Evolutionary conservation across 2,888 invertebrate genomes (phyloP).

Genomic region (Cloeon dipterum): DNA sequence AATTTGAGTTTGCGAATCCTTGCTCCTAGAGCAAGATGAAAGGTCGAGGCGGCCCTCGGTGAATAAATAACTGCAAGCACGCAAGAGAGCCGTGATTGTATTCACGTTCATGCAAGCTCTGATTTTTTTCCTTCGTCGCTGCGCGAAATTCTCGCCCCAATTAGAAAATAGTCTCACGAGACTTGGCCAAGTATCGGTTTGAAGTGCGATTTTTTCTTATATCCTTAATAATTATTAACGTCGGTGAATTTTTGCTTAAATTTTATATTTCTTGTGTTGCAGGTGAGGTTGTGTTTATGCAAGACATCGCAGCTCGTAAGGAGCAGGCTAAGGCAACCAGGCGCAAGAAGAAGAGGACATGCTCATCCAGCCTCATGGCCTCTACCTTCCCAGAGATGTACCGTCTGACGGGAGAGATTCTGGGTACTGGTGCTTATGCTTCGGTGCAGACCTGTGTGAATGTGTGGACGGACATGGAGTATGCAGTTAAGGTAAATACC

Average conservation of each 20-base stretch:
- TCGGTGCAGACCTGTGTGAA: slow-evolving; percentile 86
- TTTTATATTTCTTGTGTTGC: neutral
- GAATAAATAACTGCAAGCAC: too few species aligned
- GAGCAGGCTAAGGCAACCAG: slow-evolving; percentile 73
- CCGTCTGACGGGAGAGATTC: slow-evolving; percentile 79
- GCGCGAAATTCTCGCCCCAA: too few species aligned
- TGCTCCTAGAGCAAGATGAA: too few species aligned
- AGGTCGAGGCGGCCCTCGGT: too few species aligned
- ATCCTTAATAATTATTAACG: too few species aligned
- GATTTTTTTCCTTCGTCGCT: neutral
- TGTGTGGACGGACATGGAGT: slow-evolving; percentile 77
- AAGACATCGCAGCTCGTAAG: slow-evolving; percentile 32
- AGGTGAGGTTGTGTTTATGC: slow-evolving; percentile 5
- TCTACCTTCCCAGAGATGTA: slow-evolving; percentile 90
- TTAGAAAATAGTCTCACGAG: too few species aligned
- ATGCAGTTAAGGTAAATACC: slow-evolving; percentile 58
- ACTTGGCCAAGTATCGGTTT: too few species aligned
- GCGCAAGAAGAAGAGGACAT: slow-evolving; percentile 75
- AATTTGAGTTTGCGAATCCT: too few species aligned
- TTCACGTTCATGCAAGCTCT: too few species aligned
- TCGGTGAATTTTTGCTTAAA: neutral
- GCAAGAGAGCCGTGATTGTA: too few species aligned
- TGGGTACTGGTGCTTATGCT: slow-evolving; percentile 93
- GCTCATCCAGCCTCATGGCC: slow-evolving; percentile 57
- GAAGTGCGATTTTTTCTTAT: too few species aligned